A percentile compares a stretch with the other conserved stretches of the same genome.
Evolutionary conservation across 2,888 invertebrate species (phyloP).

Genomic region (Dinocampus coccinellae): DNA sequence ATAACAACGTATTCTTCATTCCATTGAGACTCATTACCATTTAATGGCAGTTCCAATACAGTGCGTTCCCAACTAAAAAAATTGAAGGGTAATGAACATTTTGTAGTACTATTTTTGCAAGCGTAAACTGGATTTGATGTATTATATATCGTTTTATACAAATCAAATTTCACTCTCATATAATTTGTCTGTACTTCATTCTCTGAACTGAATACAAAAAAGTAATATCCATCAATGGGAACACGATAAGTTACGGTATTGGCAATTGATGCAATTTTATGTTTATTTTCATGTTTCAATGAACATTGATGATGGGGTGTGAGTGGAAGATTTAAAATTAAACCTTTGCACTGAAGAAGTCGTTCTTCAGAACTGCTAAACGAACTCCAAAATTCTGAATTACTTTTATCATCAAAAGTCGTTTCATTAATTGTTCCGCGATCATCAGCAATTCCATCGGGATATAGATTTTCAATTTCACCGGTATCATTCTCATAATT

Average conservation of each 20-base stretch:
- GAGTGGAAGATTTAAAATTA: conserved; percentile 80
- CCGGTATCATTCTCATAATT: conserved; percentile 75
- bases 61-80: conserved; percentile 80
- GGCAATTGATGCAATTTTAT: conserved; percentile 71
- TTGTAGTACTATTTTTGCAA: conserved; percentile 76
- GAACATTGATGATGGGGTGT: conserved; percentile 76
- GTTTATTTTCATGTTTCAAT: conserved; percentile 66
- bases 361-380: conserved; percentile 86
- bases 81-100: conserved; percentile 76
- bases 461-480: conserved; percentile 73
- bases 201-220: conserved; percentile 86
- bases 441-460: conserved; percentile 78
- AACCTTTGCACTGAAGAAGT: conserved; percentile 79
- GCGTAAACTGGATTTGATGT: conserved; percentile 74
- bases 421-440: conserved; percentile 77
- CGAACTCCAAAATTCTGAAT: conserved; percentile 85
- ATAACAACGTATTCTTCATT: conserved; percentile 82
- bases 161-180: conserved; percentile 77
- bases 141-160: conserved; percentile 80
- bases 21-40: conserved; percentile 77
- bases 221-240: conserved; percentile 83
- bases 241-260: conserved; percentile 81
- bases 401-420: conserved; percentile 78
- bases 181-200: conserved; percentile 82
- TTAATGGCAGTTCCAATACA: conserved; percentile 78